Evolutionary conservation across 1,140 invertebrate genomes (phyloP), one percentile per base, ranked within the genome.

Genomic region (Rhynchophorus ferrugineus): DNA sequence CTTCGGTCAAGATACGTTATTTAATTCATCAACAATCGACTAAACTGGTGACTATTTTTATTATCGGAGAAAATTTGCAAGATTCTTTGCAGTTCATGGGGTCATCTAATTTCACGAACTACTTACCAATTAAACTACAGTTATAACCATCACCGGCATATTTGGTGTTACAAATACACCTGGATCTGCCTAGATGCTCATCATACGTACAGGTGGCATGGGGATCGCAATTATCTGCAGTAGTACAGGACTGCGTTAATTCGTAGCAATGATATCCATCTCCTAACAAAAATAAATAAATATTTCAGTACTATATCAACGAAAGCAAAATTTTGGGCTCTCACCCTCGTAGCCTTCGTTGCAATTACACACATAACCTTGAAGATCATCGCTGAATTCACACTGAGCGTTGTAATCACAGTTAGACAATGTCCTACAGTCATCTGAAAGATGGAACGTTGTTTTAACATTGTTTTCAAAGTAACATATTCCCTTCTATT

Each of bases 351-450:
- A 95, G 11, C 88, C 90, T 20, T 76, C 71, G 20, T 80, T 80
- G 63, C 93, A 96, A 18, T 80, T 77, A 67, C 92, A 95, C 34
- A 80, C 71, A 61, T 89, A 88, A 3, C 70, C 67, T 61, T 73
- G 63, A 6, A 69, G 70, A 34, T 67, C 68, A 1, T 73, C 58
- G 56, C 79, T 73, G 64, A 78, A 87, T 11, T 82, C 64, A 64
- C 91, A 95, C 38, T 82, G 77, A 9, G 87, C 89, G 65, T 90
- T 78, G 11, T 75, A 69, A 60, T 88, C 81, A 63, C 91, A 94
- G 61, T 81, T 84, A 55, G 83, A 79, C 19, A 87, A 70, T 43
- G 79, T 78, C 65, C 86, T 83, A 67, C 87, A 91, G 18, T 80
- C 77, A 61, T 76, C 79, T 82, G 65, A 47, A 76, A 70, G 53